These are phyloP conservation scores for Notechis scutatus DNA, from an alignment of 2,113 vertebrate species.

Conservation along the genomic window DNA sequence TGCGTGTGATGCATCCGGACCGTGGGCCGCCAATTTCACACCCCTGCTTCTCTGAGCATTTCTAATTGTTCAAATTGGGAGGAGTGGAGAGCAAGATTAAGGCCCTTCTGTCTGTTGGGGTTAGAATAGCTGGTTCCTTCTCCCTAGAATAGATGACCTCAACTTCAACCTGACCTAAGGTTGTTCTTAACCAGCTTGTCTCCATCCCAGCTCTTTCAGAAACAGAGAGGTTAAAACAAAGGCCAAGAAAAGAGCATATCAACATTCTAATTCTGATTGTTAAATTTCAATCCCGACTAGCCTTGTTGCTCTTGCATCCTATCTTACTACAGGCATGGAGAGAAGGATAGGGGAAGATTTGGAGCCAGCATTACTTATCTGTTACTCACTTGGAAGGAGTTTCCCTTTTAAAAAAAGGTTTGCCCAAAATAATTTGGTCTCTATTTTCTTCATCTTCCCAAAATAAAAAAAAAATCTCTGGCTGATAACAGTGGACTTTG, in stretches of 20 bases:
- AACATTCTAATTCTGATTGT: neutral
- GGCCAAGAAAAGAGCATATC: neutral
- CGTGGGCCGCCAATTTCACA: too few species aligned
- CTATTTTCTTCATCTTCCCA: neutral
- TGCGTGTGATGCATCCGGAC: too few species aligned
- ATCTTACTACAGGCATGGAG: neutral
- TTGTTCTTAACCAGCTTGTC: neutral
- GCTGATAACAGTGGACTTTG: neutral
- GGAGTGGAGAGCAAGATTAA: neutral
- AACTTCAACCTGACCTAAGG: neutral
- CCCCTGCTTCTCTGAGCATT: neutral
- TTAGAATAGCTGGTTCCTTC: neutral
- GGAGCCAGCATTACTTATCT: neutral
- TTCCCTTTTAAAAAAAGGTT: neutral
- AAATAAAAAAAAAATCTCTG: neutral
- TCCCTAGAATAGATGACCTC: neutral
- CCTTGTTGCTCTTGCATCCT: neutral
- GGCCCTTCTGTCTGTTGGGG: neutral
- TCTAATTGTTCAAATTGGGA: neutral
- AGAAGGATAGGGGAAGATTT: neutral
- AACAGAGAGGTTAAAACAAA: neutral
- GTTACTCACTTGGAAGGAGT: neutral
- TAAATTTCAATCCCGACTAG: neutral
- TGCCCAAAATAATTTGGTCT: neutral
- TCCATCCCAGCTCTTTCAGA: neutral